These are phyloP conservation scores for Notolepis coatsorum DNA, from an alignment of 2,797 vertebrate genomes.

Conservation along the genomic window DNA sequence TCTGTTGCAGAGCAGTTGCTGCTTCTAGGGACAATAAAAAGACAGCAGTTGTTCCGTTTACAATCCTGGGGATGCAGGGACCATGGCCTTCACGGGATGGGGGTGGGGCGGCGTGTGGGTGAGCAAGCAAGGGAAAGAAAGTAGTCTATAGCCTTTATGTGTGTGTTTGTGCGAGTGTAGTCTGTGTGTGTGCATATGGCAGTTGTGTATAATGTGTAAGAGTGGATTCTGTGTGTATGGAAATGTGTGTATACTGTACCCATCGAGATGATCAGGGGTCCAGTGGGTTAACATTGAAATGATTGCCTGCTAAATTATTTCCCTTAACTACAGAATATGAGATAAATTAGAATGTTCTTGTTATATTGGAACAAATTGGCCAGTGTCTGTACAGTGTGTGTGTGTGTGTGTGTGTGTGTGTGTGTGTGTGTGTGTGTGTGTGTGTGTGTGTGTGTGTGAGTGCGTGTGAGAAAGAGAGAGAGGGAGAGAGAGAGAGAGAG, in stretches of 20 bases:
- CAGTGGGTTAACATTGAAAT: no score
- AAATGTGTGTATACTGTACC: conserved; percentile 2
- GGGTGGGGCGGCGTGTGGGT: background rate
- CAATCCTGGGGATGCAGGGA: conserved; percentile 1
- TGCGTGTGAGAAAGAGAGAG: no score
- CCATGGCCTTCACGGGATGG: background rate
- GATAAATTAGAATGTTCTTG: no score
- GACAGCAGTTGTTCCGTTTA: conserved; percentile 36
- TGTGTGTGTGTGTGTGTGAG: background rate
- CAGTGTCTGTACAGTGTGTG: background rate
- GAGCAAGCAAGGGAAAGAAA: background rate
- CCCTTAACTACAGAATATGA: no score
- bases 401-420: no score
- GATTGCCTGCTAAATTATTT: no score
- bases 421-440: no score
- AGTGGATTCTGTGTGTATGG: background rate
- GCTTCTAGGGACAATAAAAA: conserved; percentile 36
- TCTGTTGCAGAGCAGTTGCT: conserved; percentile 30
- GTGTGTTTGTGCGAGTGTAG: conserved; percentile 2
- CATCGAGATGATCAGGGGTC: no score
- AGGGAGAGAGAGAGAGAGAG: no score
- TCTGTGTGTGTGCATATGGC: background rate
- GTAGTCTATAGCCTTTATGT: background rate
- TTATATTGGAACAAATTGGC: no score
- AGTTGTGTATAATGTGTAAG: background rate